Evolutionary conservation across 2,888 invertebrate genomes (phyloP), one percentile per base, ranked within the genome.

Genomic region (Cyclophora punctaria): DNA sequence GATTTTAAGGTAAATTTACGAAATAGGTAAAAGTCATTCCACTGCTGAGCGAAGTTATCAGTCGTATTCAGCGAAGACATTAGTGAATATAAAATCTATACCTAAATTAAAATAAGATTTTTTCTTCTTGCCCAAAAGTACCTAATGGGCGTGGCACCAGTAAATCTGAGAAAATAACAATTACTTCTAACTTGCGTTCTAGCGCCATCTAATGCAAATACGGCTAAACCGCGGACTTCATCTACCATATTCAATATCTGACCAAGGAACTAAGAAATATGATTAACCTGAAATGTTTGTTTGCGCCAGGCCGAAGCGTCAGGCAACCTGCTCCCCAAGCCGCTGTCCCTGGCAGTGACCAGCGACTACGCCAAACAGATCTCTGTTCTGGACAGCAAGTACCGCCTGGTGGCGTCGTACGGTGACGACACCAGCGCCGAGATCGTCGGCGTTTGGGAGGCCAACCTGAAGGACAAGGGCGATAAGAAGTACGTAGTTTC

Each of bases 351-450:
- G 5, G 54, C 67, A 0, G 71, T 70, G 0, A 66, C 66, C 48
- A 62, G 68, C 5, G 63, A 68, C 1, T 75, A 73, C 62, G 4
- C 37, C 37, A 77, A 64, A 34, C 59, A 76, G 0, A 63, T 79
- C 3, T 71, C 72, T 0, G 48, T 63, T 0, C 63, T 75, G 7
- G 82, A 85, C 0, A 80, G 84, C 1, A 71, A 73, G 0, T 89
- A 83, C 64, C 75, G 72, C 3, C 3, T 87, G 1, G 83, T 87
- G 52, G 83, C 76, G 1, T 81, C 75, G 62, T 90, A 87, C 52
- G 91, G 91, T 1, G 78, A 80, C 0, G 73, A 81, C 44, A 56
- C 79, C 4, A 71, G 67, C 20, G 64, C 76, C 2, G 90, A 89
- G 45, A 2, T 82, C 0, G 75, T 75, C 46, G 91, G 90, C 4